Conservation (phyloP, 2,888 invertebrate species). For the Cephus pygmeus region DNA sequence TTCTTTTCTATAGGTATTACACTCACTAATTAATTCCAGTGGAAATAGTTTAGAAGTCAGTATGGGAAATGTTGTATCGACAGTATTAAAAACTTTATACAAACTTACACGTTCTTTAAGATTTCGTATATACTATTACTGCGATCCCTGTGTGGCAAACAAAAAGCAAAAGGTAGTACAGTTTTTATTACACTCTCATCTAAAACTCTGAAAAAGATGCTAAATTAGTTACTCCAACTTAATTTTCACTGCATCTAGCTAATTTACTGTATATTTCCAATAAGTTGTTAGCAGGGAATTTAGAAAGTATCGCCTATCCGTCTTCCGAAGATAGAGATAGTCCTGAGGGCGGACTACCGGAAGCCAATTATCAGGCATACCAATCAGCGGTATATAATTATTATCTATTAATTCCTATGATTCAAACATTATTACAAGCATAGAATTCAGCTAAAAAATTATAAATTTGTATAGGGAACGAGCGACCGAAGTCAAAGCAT, state of each 20-base stretch:
- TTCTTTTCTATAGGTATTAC: slow-evolving; percentile 55
- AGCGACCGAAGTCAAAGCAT: slow-evolving; percentile 48
- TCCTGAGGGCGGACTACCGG: slow-evolving; percentile 50
- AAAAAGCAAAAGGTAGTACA: slow-evolving; percentile 63
- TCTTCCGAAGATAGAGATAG: slow-evolving; percentile 41
- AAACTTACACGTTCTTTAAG: slow-evolving; percentile 66
- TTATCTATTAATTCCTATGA: slow-evolving; percentile 1
- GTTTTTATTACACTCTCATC: slow-evolving; percentile 14
- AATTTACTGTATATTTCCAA: background rate
- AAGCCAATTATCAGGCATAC: slow-evolving; percentile 53
- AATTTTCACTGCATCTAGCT: background rate
- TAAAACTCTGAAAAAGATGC: background rate
- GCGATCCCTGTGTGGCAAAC: slow-evolving; percentile 67
- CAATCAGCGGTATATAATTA: slow-evolving; percentile 44
- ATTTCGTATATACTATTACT: slow-evolving; percentile 66
- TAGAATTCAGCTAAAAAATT: background rate
- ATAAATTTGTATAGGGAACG: slow-evolving; percentile 35
- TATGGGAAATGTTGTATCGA: slow-evolving; percentile 53
- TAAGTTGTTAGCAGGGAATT: slow-evolving; percentile 45
- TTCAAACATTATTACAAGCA: background rate
- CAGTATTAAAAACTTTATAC: slow-evolving; percentile 64
- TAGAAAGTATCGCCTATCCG: slow-evolving; percentile 37
- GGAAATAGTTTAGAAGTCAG: slow-evolving; percentile 29
- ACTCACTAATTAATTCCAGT: slow-evolving; percentile 46
- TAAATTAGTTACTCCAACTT: background rate